Evolutionary conservation across 2,113 vertebrate genomes (phyloP), one percentile per base, ranked within the genome.

Genomic region (Corythoichthys intestinalis): DNA sequence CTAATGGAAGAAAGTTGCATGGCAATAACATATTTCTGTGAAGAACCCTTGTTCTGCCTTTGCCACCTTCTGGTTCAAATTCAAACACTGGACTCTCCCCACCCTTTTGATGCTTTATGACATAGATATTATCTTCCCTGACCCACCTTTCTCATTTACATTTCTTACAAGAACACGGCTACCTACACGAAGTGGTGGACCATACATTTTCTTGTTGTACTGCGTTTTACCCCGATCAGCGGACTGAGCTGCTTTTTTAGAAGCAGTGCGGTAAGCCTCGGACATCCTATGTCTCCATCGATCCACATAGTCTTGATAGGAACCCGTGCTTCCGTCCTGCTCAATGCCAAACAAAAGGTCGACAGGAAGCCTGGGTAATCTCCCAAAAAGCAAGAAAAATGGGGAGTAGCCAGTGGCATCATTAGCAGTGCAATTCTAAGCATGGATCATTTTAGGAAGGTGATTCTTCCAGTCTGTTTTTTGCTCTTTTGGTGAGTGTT

Each of bases 11-110:
- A 0, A 38, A 17, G 60, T 63, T 39, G 41, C n/a, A 76, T 4
- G 52, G 65, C 68, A 63, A 52, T 2, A 67, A n/a, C 58, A 76
- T 58, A 53, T 65, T 72, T 3, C 39, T 6, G 64, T 60, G 70
- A 5, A 76, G 70, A 1, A 67, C 52, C 54, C 72, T 41, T n/a
- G 58, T 15, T 28, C 44, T 69, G 6, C 68, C 57, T 68, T 37
- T 44, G 34, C 65, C 61, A 50, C n/a, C 1, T 44, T 63, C 17
- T 20, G 57, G 14, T 17, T 63, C 66, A 6, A 72, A 5, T 6
- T 72, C 61, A 65, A 37, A 72, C 1, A 53, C 38, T 57, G 47
- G 52, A 11, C 49, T 48, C 6, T 64, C 20, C 47, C 41, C 7
- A 1, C n/a, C 53, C 4, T 73, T 79, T 44, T 0, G 6, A 2